Evolutionary conservation across 2,113 vertebrate species (phyloP).

Genomic region (Neogale vison): DNA sequence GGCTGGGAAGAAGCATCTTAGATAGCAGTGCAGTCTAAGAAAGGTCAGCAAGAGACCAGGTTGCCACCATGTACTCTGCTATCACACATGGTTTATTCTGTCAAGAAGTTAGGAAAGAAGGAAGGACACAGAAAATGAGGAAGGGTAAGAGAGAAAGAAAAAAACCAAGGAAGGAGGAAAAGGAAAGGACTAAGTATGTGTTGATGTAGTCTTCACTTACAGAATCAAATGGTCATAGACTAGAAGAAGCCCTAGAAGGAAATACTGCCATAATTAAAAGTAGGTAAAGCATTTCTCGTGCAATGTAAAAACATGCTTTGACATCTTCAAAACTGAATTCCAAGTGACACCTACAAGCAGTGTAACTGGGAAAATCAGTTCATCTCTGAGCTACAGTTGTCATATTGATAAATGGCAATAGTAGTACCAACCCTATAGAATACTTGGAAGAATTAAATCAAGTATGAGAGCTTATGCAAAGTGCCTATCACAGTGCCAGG

Average conservation of each 20-base stretch:
- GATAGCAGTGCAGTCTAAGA: background rate
- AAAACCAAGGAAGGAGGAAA: background rate
- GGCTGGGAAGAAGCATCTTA: background rate
- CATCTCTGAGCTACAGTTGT: background rate
- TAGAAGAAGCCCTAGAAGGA: background rate
- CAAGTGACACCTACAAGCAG: background rate
- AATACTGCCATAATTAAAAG: background rate
- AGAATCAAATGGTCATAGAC: background rate
- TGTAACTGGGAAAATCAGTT: background rate
- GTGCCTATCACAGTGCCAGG: background rate
- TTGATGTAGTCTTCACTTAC: background rate
- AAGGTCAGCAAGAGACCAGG: background rate
- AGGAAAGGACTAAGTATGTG: slow-evolving; percentile 26
- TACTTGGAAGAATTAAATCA: background rate
- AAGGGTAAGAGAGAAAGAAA: background rate
- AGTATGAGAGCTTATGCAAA: background rate
- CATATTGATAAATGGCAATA: background rate
- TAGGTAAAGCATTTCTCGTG: background rate
- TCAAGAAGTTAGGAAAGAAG: background rate
- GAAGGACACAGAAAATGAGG: background rate
- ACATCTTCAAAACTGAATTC: background rate
- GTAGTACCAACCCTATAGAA: background rate
- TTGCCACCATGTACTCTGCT: background rate
- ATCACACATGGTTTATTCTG: background rate
- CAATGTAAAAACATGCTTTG: background rate